A percentile compares a stretch with the other conserved stretches of the same genome.
These are phyloP conservation scores for Encarsia formosa DNA, from an alignment of 2,888 invertebrate species.

Conservation along the genomic window DNA sequence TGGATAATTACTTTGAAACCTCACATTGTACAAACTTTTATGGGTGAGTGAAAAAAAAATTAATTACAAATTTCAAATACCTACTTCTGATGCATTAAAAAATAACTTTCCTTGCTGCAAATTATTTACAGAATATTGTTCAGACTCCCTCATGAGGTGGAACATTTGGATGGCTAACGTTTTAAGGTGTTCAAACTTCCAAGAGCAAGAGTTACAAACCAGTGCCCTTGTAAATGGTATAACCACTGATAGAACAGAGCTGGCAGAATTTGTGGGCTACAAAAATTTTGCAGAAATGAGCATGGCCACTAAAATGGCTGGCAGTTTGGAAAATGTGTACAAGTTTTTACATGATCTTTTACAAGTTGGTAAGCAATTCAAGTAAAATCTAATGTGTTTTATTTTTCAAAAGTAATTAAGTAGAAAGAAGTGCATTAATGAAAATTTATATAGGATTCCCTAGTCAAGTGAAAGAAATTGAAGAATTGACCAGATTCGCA, in stretches of 20 bases:
- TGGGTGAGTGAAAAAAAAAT: slow-evolving; percentile 49
- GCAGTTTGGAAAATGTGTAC: slow-evolving; percentile 69
- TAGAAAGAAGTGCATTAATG: neutral
- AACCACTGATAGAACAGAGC: slow-evolving; percentile 62
- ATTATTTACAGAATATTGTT: slow-evolving; percentile 65
- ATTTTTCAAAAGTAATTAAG: neutral
- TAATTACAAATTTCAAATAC: neutral
- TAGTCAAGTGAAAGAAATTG: slow-evolving; percentile 72
- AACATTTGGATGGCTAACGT: slow-evolving; percentile 80
- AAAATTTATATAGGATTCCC: slow-evolving; percentile 57
- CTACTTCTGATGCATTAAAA: neutral
- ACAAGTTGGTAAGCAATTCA: slow-evolving; percentile 54
- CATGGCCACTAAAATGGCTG: slow-evolving; percentile 93
- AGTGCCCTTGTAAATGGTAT: slow-evolving; percentile 76
- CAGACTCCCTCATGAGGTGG: slow-evolving; percentile 72
- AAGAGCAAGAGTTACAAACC: slow-evolving; percentile 64
- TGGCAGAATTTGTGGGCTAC: slow-evolving; percentile 76
- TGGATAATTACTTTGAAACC: slow-evolving; percentile 80
- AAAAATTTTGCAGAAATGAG: slow-evolving; percentile 78
- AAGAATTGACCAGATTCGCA: slow-evolving; percentile 64
- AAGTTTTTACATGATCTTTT: slow-evolving; percentile 65
- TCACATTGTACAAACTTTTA: slow-evolving; percentile 67
- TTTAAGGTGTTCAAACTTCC: slow-evolving; percentile 64
- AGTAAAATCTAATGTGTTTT: too few relatives aligned
- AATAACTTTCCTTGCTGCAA: neutral